Base-by-base conservation (phyloP, 1,140 invertebrate genomes). In the Calycopis cecrops region DNA sequence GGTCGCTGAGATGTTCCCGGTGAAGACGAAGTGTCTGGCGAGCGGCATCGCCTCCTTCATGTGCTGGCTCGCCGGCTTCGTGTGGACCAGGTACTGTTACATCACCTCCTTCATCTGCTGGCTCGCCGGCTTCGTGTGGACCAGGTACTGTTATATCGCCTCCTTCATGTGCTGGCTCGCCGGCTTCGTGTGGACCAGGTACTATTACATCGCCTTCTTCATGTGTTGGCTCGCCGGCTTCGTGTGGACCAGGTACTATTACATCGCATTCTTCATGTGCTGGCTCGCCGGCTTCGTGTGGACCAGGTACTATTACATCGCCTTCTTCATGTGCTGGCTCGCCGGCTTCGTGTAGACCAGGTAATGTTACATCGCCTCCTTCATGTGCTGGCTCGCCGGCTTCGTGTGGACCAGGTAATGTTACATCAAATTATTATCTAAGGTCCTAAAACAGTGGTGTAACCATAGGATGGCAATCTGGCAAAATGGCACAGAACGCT, bases 241-340 rank as follows among this genome's bases (percentile, higher is more conserved):
- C 38, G 9, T 18, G n/a, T n/a, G n/a, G n/a, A n/a, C 95, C 0
- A 93, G 94, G 83, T 81, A 53, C 34, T 28, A 33, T 12, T 14
- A n/a, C n/a, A n/a, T n/a, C 34, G 14, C 21, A 33, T 92, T 95
- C 1, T 92, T 92, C 55, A 90, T 91, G 63, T 96, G 95, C 71
- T 97, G 96, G 95, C 73, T 91, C 0, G 88, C 94, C 12, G 94
- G 92, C 1, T 98, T 97, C 71, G 55, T 97, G 9, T 90, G 96
- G 52, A 96, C 95, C 0, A 93, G 94, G 83, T 81, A 53, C 34
- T 28, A 33, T 12, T 14, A n/a, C 0, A 88, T 95, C 17, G 92
- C 93, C 0, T 92, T 95, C 1, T 92, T 92, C 55, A 90, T 91
- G 63, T 96, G 95, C 71, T 97, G 96, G 95, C 73, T 91, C 0